phyloP scores from a whole-genome alignment of 2,888 invertebrate species.

The Ormyrus nitidulus region DNA sequence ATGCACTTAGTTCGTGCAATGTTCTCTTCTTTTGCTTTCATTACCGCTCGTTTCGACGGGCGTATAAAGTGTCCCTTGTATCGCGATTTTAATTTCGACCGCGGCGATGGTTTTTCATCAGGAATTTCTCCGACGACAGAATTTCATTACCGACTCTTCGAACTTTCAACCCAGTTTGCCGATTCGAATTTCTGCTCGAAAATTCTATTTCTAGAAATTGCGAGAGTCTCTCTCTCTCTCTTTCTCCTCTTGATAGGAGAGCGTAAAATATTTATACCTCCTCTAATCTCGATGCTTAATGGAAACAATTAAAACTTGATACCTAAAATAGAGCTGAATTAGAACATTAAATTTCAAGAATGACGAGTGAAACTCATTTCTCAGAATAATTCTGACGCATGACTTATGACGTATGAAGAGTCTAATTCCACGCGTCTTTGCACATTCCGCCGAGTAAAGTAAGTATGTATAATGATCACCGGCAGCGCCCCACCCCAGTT shows the following conservation, averaged over 20 bases:
- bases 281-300: not conserved
- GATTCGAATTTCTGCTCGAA: too few species aligned
- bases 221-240: too few species aligned
- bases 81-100: too few species aligned
- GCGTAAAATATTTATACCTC: not conserved
- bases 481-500: not conserved
- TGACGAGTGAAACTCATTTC: slow-evolving; percentile 26
- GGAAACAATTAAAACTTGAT: not conserved
- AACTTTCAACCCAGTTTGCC: too few species aligned
- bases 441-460: slow-evolving; percentile 24
- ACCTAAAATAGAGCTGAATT: not conserved
- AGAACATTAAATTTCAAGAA: slow-evolving; percentile 8
- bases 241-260: too few species aligned
- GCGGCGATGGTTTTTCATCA: too few species aligned
- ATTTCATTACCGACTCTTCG: too few species aligned
- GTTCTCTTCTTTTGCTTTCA: slow-evolving; percentile 1
- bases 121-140: too few species aligned
- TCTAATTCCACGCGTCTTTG: slow-evolving; percentile 32
- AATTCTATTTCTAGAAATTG: too few species aligned
- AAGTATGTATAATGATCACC: not conserved
- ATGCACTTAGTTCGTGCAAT: slow-evolving; percentile 58
- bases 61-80: too few species aligned
- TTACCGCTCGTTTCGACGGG: not conserved
- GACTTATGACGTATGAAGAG: slow-evolving; percentile 24
- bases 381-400: slow-evolving; percentile 35